Evolutionary conservation across 2,797 vertebrate species (phyloP).

Genomic region (Eleutherodactylus coqui): DNA sequence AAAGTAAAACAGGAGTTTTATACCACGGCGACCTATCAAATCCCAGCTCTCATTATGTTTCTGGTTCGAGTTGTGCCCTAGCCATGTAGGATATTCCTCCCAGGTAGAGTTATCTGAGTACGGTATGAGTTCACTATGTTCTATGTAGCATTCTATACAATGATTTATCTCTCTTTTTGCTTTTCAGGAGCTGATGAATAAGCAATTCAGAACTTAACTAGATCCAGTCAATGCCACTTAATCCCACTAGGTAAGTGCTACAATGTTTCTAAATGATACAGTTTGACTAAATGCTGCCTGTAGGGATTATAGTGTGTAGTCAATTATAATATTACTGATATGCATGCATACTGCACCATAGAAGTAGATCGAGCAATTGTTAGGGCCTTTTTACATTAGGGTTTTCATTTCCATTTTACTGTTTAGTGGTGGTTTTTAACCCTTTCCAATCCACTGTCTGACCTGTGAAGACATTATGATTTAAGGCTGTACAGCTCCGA

Average conservation of each 20-base stretch:
- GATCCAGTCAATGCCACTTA: background rate
- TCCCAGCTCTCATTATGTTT: no score
- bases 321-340: background rate
- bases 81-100: background rate
- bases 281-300: background rate
- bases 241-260: slow-evolving; percentile 51
- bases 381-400: background rate
- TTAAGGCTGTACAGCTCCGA: no score
- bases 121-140: background rate
- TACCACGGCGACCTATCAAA: no score
- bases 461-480: no score
- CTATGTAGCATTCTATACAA: background rate
- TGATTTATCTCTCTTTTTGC: slow-evolving; percentile 6
- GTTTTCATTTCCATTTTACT: no score
- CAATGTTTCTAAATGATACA: background rate
- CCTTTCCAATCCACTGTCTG: no score
- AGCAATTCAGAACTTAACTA: background rate
- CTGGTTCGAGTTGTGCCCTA: background rate
- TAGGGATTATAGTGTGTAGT: background rate
- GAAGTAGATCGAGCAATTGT: background rate
- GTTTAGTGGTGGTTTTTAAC: no score
- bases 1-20: no score
- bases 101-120: background rate
- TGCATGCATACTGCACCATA: no score
- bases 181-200: slow-evolving; percentile 42